Evolutionary conservation across 2,888 invertebrate genomes (phyloP), one percentile per base, ranked within the genome.

Genomic region (Galerucella pusilla): DNA sequence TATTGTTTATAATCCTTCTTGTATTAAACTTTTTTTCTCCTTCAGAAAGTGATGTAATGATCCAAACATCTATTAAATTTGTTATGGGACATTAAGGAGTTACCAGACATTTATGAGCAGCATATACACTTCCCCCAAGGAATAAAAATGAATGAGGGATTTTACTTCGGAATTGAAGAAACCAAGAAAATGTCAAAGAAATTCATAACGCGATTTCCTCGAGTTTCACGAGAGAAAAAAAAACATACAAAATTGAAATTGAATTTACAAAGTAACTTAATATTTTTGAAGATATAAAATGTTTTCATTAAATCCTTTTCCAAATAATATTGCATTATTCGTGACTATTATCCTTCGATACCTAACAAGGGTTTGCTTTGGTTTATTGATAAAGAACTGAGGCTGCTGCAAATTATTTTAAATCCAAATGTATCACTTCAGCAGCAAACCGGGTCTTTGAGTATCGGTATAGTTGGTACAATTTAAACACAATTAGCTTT

Each of bases 41-140:
- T 14, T 14, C 14, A 14, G 49, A 4, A 49, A 49, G 14, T 49
- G 4, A 49, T 49, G 12, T 14, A 1, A 63, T 28, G 63, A 12
- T n/a, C 12, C 28, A 2, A 61, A 61, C 61, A 35, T 42, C n/a
- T 63, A 63, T 63, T 63, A 63, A 63, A 63, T 35, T 59, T 12
- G 20, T 42, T 63, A 63, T 63, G 63, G n/a, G 35, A 35, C 35
- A 35, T 63, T 42, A 63, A 20, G 28, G 42, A 28, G 35, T 14
- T 35, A 35, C 35, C 35, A 63, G 42, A 35, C 63, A 35, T 63
- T 63, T 42, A 42, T n/a, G 35, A n/a, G 12, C 28, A n/a, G 5
- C n/a, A n/a, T 63, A 63, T n/a, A 63, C 63, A 63, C 28, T 63
- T 42, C 1, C 14, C 11, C 35, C n/a, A 4, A 63, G 28, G 28